Base-by-base conservation (phyloP, 1,140 invertebrate species). In the Bicyclus anynana region DNA sequence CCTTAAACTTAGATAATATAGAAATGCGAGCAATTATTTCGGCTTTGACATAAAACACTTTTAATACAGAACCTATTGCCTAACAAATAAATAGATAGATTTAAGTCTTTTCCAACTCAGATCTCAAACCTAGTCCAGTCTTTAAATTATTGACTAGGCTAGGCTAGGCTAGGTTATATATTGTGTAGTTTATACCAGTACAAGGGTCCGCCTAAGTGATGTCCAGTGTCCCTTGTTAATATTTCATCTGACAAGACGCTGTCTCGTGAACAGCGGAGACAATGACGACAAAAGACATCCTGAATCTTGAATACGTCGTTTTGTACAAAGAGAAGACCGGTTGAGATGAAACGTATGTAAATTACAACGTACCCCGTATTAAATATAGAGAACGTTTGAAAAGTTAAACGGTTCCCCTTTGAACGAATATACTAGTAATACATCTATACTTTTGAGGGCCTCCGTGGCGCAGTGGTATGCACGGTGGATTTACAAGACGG, bases 261-360 rank as follows among this genome's bases (percentile, higher is more conserved):
- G 37, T 40, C 37, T 40, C 17, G 37, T 16, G 37, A 40, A 40
- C 17, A 40, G 29, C 16, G 13, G 14, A 40, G 37, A 40, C 37
- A 40, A 14, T 38, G 37, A 44, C 18, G 40, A 20, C 40, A 44
- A 44, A 44, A 44, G 40, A 16, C 40, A 44, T 44, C 40, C 40
- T 44, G 40, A 44, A 44, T 44, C 40, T 44, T 44, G 40, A 44
- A 44, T 44, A 20, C 17, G 40, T 44, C 9, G n/a, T 40, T 12
- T 44, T 20, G 9, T 9, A 44, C 40, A 44, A 44, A 44, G 40
- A 20, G 40, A 44, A 44, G 20, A 44, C 40, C 40, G 16, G 40
- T 44, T n/a, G 14, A 44, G 40, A 44, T 44, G 40, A 12, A 44
- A 44, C 20, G 40, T 44, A 44, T 44, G 40, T 44, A 44, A 44